Percentiles rank a stretch among this genome's conserved stretches.
These are phyloP conservation scores for Augiades crinisus DNA, from an alignment of 2,888 invertebrate genomes.

Conservation along the genomic window DNA sequence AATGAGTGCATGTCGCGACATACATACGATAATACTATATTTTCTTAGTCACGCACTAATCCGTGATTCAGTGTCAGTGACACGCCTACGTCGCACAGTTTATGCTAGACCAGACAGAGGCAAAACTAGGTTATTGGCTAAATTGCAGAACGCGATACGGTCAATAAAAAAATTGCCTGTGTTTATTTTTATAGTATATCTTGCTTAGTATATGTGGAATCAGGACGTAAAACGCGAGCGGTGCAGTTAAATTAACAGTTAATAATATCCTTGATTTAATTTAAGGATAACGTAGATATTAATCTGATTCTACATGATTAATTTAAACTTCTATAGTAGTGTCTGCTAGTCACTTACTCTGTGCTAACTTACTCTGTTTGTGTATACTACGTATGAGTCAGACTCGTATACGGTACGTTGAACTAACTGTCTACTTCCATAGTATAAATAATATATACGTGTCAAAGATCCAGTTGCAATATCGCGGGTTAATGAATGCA, in stretches of 20 bases:
- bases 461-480: slow-evolving; percentile 11
- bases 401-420: not conserved
- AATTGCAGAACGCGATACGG: too few relatives aligned
- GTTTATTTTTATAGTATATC: too few relatives aligned
- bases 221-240: too few relatives aligned
- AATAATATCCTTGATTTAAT: too few relatives aligned
- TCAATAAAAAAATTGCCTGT: too few relatives aligned
- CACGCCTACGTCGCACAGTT: not conserved
- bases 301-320: not conserved
- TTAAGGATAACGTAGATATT: too few relatives aligned
- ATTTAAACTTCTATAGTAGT: not conserved
- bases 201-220: too few relatives aligned
- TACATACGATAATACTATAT: not conserved
- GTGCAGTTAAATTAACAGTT: too few relatives aligned
- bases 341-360: not conserved
- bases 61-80: slow-evolving; percentile 4
- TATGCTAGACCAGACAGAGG: not conserved
- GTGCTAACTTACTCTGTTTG: not conserved
- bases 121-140: not conserved
- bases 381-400: slow-evolving; percentile 1
- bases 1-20: too few relatives aligned
- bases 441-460: slow-evolving; percentile 7
- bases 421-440: not conserved
- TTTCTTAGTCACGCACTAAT: not conserved
- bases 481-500: not conserved